A percentile compares a stretch with the other conserved stretches of the same genome.
Evolutionary conservation across 2,888 invertebrate species (phyloP).

Genomic region (Diaprepes abbreviatus): DNA sequence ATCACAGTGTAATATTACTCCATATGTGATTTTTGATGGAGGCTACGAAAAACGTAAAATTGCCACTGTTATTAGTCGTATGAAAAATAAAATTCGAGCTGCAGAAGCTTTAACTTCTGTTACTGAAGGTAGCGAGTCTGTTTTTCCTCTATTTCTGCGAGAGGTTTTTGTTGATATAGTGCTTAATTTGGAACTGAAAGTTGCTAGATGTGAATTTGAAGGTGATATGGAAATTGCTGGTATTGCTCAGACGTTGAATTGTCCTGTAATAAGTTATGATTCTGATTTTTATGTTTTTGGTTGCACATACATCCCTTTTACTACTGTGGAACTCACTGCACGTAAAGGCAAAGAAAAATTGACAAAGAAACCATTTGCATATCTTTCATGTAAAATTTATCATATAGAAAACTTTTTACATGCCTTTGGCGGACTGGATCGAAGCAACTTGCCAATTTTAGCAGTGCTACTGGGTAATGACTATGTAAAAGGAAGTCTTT

Average conservation of each 20-base stretch:
- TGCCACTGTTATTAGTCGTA: constrained; percentile 55
- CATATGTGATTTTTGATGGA: constrained; percentile 84
- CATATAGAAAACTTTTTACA: constrained; percentile 78
- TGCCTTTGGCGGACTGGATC: constrained; percentile 76
- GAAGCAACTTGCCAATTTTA: constrained; percentile 77
- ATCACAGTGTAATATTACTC: constrained; percentile 77
- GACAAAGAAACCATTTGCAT: constrained; percentile 60
- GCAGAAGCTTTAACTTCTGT: constrained; percentile 71
- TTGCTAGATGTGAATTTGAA: constrained; percentile 86
- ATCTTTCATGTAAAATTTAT: constrained; percentile 80
- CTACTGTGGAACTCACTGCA: constrained; percentile 72
- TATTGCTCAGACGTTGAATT: constrained; percentile 81
- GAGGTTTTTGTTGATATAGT: constrained; percentile 83
- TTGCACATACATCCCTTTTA: constrained; percentile 84
- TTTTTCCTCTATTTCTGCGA: constrained; percentile 83
- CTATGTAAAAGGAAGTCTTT: constrained; percentile 79
- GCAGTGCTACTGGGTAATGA: constrained; percentile 92
- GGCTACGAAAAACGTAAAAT: constrained; percentile 71
- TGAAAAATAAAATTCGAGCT: constrained; percentile 55
- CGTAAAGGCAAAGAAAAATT: constrained; percentile 47
- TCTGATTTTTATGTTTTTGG: constrained; percentile 95
- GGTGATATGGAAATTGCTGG: constrained; percentile 92
- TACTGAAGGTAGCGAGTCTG: constrained; percentile 70
- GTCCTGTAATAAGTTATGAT: constrained; percentile 92
- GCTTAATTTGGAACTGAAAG: constrained; percentile 74